Evolutionary conservation across 92 coral and sea anemone genomes (phyloP).

Genomic region (Ricordea florida): DNA sequence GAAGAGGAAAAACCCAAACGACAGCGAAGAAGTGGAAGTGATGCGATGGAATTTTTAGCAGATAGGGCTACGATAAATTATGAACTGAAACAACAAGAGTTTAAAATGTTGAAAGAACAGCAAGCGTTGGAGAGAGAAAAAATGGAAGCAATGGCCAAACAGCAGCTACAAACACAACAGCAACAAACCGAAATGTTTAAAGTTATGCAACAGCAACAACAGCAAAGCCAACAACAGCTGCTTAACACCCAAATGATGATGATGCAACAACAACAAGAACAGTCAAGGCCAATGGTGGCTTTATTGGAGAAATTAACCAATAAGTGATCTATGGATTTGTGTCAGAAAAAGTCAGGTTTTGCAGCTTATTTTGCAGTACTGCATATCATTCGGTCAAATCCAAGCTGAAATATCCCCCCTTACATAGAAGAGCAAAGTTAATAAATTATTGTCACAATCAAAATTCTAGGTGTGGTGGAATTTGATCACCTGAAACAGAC

Average conservation of each 20-base stretch:
- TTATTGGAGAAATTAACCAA: slow-evolving; percentile 14
- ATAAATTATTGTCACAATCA: background rate
- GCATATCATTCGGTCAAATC: background rate
- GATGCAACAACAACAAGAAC: slow-evolving; percentile 33
- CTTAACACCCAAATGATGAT: slow-evolving; percentile 12
- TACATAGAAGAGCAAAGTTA: background rate
- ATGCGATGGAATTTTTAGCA: slow-evolving; percentile 3
- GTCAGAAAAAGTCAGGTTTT: slow-evolving; percentile 12
- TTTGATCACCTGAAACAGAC: background rate
- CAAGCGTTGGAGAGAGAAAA: background rate
- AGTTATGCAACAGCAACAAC: slow-evolving; percentile 29
- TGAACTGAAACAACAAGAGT: slow-evolving; percentile 6
- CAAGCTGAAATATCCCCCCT: background rate
- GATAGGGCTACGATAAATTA: slow-evolving; percentile 6
- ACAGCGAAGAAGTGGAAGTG: slow-evolving; percentile 7
- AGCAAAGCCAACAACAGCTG: slow-evolving; percentile 27
- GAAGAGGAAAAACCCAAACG: background rate
- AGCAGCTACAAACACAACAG: slow-evolving; percentile 14
- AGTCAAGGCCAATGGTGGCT: slow-evolving; percentile 28
- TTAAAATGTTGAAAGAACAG: slow-evolving; percentile 7
- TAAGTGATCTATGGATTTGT: slow-evolving; percentile 36
- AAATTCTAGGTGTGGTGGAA: background rate
- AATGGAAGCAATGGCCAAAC: background rate
- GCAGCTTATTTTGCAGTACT: slow-evolving; percentile 18
- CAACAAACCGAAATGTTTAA: slow-evolving; percentile 14